Conservation (phyloP, 2,113 vertebrate species). For the Semicossyphus pulcher region DNA sequence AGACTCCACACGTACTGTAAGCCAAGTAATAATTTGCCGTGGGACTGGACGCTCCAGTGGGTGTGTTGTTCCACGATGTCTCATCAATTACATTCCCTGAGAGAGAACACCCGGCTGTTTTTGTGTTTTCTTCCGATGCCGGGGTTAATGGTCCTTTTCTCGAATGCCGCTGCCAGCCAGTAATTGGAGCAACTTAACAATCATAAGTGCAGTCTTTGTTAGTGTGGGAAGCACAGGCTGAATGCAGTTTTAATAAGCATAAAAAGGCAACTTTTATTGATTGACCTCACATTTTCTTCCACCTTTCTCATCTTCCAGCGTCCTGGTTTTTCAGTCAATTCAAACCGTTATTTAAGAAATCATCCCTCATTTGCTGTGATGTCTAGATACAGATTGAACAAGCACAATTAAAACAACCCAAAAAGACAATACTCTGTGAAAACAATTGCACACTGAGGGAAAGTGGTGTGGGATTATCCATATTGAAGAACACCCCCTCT, state of each 20-base stretch:
- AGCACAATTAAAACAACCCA: too few species aligned
- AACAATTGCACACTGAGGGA: too few species aligned
- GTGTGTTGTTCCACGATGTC: slow-evolving; percentile 74
- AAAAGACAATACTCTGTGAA: too few species aligned
- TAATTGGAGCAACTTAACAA: slow-evolving; percentile 76
- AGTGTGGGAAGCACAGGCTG: slow-evolving; percentile 36
- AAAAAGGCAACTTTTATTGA: slow-evolving; percentile 59
- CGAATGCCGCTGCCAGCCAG: slow-evolving; percentile 62
- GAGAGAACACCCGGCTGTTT: slow-evolving; percentile 76
- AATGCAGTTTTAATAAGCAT: slow-evolving; percentile 50
- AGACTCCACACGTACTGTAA: slow-evolving; percentile 50
- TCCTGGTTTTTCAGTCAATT: background rate
- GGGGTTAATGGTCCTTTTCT: slow-evolving; percentile 76
- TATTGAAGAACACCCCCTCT: background rate
- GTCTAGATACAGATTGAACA: too few species aligned
- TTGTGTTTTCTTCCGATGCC: slow-evolving; percentile 68
- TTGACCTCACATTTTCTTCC: slow-evolving; percentile 6
- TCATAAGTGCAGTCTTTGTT: slow-evolving; percentile 68
- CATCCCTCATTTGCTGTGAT: too few species aligned
- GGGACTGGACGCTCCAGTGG: slow-evolving; percentile 74
- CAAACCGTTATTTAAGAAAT: too few species aligned
- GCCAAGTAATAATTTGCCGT: slow-evolving; percentile 73
- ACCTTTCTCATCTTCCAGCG: slow-evolving; percentile 8
- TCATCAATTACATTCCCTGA: slow-evolving; percentile 80
- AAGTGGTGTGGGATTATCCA: too few species aligned